Percentiles rank a stretch among this genome's conserved stretches.
These are phyloP conservation scores for Campopleginae sp. DNA, from an alignment of 2,888 invertebrate species.

Conservation along the genomic window DNA sequence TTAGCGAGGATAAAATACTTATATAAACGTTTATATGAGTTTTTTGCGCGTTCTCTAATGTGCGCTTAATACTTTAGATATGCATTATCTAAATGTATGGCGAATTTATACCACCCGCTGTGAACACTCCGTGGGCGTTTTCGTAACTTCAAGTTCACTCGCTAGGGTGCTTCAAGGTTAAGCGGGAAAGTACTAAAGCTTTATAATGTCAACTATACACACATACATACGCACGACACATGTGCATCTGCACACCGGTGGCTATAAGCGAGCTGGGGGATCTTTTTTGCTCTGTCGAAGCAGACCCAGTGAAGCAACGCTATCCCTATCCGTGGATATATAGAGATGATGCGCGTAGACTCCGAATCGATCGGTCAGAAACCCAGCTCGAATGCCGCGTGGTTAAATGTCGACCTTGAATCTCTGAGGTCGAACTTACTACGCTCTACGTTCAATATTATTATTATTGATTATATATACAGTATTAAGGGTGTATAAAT, in stretches of 20 bases:
- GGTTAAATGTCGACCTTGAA: conserved; percentile 54
- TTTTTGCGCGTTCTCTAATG: conserved; percentile 1
- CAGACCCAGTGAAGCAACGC: conserved; percentile 16
- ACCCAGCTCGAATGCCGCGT: conserved; percentile 25
- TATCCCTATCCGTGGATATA: conserved; percentile 1
- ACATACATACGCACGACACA: neutral
- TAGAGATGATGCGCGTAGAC: conserved; percentile 45
- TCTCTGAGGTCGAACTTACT: conserved; percentile 27
- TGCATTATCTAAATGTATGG: neutral
- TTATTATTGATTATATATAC: conserved; percentile 14
- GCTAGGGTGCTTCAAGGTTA: conserved; percentile 82
- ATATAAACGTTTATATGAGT: neutral
- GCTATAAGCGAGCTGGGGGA: conserved; percentile 18
- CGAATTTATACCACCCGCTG: conserved; percentile 71
- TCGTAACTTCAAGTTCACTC: conserved; percentile 55
- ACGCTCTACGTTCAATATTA: neutral
- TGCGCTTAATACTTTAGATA: conserved; percentile 10
- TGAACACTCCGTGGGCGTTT: conserved; percentile 72
- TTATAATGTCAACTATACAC: conserved; percentile 61
- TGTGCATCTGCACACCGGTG: conserved; percentile 11
- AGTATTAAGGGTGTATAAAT: neutral
- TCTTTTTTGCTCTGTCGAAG: conserved; percentile 24
- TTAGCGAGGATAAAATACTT: neutral
- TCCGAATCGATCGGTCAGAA: conserved; percentile 56
- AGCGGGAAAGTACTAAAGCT: conserved; percentile 54